Percentiles rank a stretch among this genome's conserved stretches.
Evolutionary conservation across 2,888 invertebrate genomes (phyloP).

Genomic region (Abrostola tripartita): DNA sequence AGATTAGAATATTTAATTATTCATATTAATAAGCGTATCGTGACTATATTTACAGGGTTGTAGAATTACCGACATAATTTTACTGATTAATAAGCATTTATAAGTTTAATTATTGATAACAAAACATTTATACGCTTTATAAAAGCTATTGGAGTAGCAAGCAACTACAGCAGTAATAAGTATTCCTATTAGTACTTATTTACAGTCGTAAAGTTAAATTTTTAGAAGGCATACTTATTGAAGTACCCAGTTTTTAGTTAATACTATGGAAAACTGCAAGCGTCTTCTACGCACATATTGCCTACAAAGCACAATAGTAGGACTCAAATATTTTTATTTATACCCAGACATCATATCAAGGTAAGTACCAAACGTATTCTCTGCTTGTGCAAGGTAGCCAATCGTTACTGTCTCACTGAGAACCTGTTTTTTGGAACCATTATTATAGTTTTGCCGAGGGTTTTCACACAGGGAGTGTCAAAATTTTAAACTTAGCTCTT

Average conservation of each 20-base stretch:
- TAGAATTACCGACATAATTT: conserved; percentile 17
- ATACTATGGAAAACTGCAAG: conserved; percentile 64
- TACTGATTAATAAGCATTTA: conserved; percentile 26
- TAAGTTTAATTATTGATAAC: conserved; percentile 7
- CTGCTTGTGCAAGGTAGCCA: too few species aligned
- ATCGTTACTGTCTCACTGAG: too few species aligned
- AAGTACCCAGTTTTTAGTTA: conserved; percentile 1
- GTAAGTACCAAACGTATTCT: conserved; percentile 49
- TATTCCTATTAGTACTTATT: too few species aligned
- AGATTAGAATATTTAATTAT: conserved; percentile 34
- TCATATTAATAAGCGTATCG: conserved; percentile 41
- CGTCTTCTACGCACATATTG: conserved; percentile 71
- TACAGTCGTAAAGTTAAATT: background rate
- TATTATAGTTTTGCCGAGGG: too few species aligned
- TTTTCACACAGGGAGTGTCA: too few species aligned
- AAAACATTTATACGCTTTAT: conserved; percentile 2
- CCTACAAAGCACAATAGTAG: conserved; percentile 73
- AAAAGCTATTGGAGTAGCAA: background rate
- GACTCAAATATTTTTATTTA: conserved; percentile 81
- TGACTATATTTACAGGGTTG: conserved; percentile 20
- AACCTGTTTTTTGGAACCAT: too few species aligned
- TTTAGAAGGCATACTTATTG: background rate
- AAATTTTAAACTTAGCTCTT: too few species aligned
- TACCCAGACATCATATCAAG: conserved; percentile 79
- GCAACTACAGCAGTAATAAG: too few species aligned